Conservation (phyloP, 1,140 invertebrate species). For the Batillaria attramentaria region DNA sequence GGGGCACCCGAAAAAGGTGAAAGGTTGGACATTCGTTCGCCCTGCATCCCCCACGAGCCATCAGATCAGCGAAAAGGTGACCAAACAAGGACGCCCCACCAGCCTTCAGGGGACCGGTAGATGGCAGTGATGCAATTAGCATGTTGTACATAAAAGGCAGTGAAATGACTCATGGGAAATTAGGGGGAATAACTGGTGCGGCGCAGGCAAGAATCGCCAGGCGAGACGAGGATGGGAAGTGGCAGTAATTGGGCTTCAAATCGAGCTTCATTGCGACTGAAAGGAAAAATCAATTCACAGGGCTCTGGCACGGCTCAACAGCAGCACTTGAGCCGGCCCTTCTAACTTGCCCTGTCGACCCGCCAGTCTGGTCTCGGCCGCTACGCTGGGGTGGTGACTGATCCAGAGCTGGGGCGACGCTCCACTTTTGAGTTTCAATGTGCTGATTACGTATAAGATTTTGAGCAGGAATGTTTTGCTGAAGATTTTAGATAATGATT, state of each 20-base stretch:
- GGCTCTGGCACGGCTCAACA: neutral
- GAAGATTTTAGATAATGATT: too few relatives aligned
- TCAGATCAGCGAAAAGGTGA: neutral
- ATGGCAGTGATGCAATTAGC: conserved; percentile 31
- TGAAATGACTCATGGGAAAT: conserved; percentile 33
- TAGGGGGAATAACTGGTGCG: conserved; percentile 32
- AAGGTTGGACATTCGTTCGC: neutral
- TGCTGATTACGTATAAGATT: too few relatives aligned
- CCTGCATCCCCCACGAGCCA: neutral
- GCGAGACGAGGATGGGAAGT: conserved; percentile 1
- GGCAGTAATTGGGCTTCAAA: conserved; percentile 27
- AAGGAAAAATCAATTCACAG: neutral
- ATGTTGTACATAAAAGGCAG: conserved; percentile 36
- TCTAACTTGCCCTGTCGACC: neutral
- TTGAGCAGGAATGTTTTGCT: too few relatives aligned
- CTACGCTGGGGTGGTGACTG: neutral
- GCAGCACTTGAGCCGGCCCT: neutral
- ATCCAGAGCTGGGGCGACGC: neutral
- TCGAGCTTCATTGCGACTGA: too few relatives aligned
- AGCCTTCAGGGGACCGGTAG: neutral
- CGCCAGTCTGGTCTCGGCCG: neutral
- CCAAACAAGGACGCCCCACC: neutral
- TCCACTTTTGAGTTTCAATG: too few relatives aligned
- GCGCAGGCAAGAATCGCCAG: neutral
- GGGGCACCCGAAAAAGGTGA: neutral